Base-by-base conservation (phyloP, 2,797 vertebrate species). In the Serranus cabrilla region DNA sequence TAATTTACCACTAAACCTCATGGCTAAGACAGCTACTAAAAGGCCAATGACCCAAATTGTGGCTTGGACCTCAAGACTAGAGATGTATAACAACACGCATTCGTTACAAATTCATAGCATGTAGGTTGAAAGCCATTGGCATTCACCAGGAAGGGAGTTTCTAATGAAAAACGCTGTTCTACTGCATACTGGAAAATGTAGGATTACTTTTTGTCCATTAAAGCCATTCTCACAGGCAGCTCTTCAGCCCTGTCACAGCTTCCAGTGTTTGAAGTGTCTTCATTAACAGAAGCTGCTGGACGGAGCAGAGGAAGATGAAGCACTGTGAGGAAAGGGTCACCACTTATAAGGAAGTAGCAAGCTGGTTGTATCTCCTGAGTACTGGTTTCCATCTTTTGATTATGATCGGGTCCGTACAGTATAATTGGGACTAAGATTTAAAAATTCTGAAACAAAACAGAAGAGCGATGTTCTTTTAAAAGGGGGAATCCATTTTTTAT, bases 191-290 rank as follows among this genome's bases (percentile, higher is more conserved):
- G 1, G 18, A 52, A 57, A 52, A 20, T 47, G 18, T 18, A 47
- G 21, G 52, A 68, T 51, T 52, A 20, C 3, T 20, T 16, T 31
- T 47, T 23, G 39, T 74, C 66, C 59, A 75, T 80, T 82, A 63
- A 76, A 74, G n/a, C 25, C 47, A 31, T 74, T 60, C 64, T 37
- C 7, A 16, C 57, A 21, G 71, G 12, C 57, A 21, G 71, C 16
- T 62, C 43, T 21, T 55, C 11, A 21, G 55, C 2, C 43, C 27
- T n/a, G 54, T 69, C n/a, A 55, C 50, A 61, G 52, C 69, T 31
- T 60, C 55, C 40, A 27, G 18, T 25, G 55, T 45, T 21, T 77
- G 73, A 76, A 57, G 69, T 50, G 39, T 60, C 42, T 12, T 81
- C 39, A 70, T 72, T 74, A 59, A 55, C 31, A 17, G 56, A 49